Conservation (phyloP, 2,113 vertebrate species). For the Chloropsis hardwickii region DNA sequence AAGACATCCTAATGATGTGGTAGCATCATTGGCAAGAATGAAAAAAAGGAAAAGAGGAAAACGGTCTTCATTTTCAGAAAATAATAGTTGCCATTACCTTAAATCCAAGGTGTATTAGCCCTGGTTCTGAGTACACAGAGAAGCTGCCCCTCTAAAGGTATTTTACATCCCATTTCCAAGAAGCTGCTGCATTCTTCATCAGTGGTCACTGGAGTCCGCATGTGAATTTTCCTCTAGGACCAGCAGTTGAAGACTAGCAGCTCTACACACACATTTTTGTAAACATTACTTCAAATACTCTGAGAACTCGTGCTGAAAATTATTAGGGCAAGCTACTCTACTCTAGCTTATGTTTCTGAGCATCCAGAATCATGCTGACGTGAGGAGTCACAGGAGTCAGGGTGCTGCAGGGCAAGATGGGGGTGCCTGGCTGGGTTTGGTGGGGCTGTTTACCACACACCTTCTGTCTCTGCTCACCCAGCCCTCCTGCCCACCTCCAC, state of each 20-base stretch:
- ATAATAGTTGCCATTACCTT: background rate
- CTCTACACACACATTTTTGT: background rate
- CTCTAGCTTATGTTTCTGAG: background rate
- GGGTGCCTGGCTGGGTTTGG: background rate
- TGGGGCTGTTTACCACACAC: background rate
- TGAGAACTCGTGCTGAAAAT: background rate
- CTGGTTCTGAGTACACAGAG: background rate
- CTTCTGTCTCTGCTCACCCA: background rate
- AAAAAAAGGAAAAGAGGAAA: background rate
- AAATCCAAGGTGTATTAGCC: background rate
- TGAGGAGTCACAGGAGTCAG: background rate
- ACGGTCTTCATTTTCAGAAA: background rate
- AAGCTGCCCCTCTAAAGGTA: background rate
- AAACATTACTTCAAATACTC: background rate
- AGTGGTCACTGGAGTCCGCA: background rate
- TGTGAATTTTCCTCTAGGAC: background rate
- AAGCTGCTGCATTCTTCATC: background rate
- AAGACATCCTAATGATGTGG: background rate
- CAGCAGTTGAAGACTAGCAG: background rate
- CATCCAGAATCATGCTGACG: rapidly evolving
- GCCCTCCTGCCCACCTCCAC: background rate
- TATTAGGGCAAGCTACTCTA: rapidly evolving
- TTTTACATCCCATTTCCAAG: background rate
- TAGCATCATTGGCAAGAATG: background rate
- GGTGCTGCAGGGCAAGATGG: background rate